Evolutionary conservation across 2,888 invertebrate species (phyloP).

Genomic region (Leucophenga montana): DNA sequence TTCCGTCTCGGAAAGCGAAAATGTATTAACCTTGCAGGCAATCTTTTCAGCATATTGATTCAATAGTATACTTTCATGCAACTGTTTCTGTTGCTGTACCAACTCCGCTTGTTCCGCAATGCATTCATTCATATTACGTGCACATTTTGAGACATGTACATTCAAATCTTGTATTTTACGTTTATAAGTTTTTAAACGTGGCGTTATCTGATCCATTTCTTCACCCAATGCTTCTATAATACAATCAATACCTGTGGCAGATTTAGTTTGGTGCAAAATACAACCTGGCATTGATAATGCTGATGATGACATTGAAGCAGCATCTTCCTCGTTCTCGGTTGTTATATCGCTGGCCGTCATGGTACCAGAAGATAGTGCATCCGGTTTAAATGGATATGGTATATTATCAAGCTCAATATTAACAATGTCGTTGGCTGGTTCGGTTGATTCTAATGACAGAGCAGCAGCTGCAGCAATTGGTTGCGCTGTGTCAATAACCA

Average conservation of each 20-base stretch:
- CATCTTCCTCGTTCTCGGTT: no score
- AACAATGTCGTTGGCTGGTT: no score
- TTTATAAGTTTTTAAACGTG: constrained; percentile 49
- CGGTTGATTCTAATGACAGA: no score
- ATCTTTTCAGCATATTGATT: constrained; percentile 50
- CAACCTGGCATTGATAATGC: neutral
- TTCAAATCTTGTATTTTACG: constrained; percentile 49
- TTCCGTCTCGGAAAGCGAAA: constrained; percentile 55
- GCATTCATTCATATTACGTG: constrained; percentile 54
- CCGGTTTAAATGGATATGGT: constrained; percentile 1
- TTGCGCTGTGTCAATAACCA: no score
- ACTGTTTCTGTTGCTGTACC: constrained; percentile 41
- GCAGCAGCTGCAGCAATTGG: no score
- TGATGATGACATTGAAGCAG: no score
- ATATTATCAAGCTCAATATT: neutral
- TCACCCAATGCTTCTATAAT: constrained; percentile 46
- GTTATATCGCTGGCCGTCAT: no score
- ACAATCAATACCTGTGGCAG: constrained; percentile 40
- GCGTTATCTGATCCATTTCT: constrained; percentile 50
- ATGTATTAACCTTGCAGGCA: constrained; percentile 49
- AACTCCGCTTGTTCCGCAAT: constrained; percentile 52
- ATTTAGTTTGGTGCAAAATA: neutral
- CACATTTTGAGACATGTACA: constrained; percentile 48
- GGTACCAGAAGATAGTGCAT: neutral
- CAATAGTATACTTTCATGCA: constrained; percentile 45